phyloP scores from a whole-genome alignment of 2,113 vertebrate genomes.

The Elgaria multicarinata region DNA sequence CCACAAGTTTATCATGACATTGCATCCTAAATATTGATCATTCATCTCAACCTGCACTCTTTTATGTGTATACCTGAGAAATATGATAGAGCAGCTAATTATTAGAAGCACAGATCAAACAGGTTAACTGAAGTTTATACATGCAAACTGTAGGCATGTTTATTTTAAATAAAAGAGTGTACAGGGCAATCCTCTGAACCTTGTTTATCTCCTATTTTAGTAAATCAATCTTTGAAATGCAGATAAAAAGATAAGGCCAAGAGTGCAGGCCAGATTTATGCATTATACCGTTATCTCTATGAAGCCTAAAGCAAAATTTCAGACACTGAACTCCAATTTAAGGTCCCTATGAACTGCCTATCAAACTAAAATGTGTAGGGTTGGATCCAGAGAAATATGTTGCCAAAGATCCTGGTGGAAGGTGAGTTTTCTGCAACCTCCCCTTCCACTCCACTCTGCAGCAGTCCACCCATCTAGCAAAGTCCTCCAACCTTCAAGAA shows the following conservation, averaged over 20 bases:
- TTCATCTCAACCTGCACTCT: neutral
- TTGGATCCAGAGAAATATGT: no score
- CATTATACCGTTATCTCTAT: neutral
- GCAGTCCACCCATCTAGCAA: neutral
- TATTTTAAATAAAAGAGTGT: neutral
- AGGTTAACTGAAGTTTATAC: constrained; percentile 1
- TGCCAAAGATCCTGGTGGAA: no score
- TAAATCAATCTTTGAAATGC: neutral
- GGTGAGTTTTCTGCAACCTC: no score
- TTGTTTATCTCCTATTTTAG: neutral
- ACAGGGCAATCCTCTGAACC: neutral
- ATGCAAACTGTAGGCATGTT: neutral
- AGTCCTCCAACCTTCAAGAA: neutral
- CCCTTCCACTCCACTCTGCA: neutral
- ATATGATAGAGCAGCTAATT: neutral
- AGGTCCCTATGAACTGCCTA: neutral
- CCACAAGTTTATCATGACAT: neutral
- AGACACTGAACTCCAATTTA: neutral
- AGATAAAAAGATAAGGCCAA: neutral
- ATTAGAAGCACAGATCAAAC: neutral
- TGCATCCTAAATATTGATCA: neutral
- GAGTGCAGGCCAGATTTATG: neutral
- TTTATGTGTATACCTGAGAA: neutral
- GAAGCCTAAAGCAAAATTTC: neutral
- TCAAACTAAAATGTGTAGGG: neutral